These are phyloP conservation scores for Leptinotarsa undecemlineata DNA, from an alignment of 1,140 invertebrate genomes.

Conservation along the genomic window DNA sequence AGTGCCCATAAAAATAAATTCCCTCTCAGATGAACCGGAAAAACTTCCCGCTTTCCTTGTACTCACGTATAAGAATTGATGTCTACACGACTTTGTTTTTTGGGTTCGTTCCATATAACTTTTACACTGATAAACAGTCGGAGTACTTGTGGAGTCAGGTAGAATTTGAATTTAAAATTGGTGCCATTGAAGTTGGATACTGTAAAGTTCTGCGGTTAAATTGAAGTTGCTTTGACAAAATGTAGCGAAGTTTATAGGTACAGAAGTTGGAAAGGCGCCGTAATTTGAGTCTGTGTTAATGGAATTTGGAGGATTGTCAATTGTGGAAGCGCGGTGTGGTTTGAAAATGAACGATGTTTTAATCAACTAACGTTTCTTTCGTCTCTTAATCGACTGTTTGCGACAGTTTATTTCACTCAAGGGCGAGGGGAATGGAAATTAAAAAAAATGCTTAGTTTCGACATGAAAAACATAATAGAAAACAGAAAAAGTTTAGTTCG, in stretches of 20 bases:
- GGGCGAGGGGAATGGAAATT: too few relatives aligned
- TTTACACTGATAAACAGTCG: neutral
- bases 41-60: conserved; percentile 1
- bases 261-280: neutral
- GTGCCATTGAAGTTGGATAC: neutral
- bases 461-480: too few relatives aligned
- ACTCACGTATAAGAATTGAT: neutral
- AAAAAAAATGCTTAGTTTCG: too few relatives aligned
- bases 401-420: too few relatives aligned
- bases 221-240: conserved; percentile 8
- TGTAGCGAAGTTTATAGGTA: conserved; percentile 2
- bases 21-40: conserved; percentile 2
- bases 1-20: conserved; percentile 5
- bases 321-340: neutral
- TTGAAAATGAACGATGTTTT: neutral
- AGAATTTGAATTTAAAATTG: conserved; percentile 7
- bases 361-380: neutral
- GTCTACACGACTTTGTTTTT: conserved; percentile 3
- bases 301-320: neutral
- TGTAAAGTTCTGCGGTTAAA: neutral
- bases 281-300: conserved; percentile 4
- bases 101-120: conserved; percentile 2
- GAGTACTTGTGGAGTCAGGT: neutral
- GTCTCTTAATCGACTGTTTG: neutral
- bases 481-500: too few relatives aligned